These are phyloP conservation scores for Eurystomus gularis DNA, from an alignment of 2,113 vertebrate species.

Conservation along the genomic window DNA sequence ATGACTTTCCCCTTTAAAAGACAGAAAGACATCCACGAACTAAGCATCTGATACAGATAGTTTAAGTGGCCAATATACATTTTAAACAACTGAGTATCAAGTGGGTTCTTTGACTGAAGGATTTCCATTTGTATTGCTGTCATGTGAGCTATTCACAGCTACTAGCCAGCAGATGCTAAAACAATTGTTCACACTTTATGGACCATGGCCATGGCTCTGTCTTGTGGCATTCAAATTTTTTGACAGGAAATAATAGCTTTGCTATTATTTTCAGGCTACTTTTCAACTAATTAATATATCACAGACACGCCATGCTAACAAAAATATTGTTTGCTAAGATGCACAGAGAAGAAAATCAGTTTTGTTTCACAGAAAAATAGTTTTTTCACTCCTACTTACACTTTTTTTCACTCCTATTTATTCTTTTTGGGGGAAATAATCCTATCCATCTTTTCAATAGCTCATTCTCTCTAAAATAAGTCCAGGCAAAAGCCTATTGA, in stretches of 20 bases:
- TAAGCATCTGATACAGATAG: neutral
- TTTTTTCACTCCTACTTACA: neutral
- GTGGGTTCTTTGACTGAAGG: neutral
- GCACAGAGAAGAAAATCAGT: neutral
- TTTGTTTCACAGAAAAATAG: neutral
- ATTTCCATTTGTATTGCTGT: neutral
- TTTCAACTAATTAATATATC: neutral
- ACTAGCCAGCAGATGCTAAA: neutral
- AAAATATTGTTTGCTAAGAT: neutral
- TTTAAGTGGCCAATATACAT: neutral
- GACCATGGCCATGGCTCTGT: neutral
- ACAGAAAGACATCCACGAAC: neutral
- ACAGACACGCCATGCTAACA: neutral
- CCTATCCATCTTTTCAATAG: neutral
- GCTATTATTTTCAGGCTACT: neutral
- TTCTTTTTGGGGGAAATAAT: neutral
- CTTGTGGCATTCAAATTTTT: neutral
- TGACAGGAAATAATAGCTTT: neutral
- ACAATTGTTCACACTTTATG: neutral
- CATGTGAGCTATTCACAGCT: neutral
- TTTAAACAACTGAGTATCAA: neutral
- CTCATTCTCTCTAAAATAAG: conserved; percentile 14
- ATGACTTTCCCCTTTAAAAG: neutral
- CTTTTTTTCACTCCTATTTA: neutral
- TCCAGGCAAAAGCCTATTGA: conserved; percentile 9